Evolutionary conservation across 1,140 invertebrate genomes (phyloP).

Genomic region (Drosophila sechellia): DNA sequence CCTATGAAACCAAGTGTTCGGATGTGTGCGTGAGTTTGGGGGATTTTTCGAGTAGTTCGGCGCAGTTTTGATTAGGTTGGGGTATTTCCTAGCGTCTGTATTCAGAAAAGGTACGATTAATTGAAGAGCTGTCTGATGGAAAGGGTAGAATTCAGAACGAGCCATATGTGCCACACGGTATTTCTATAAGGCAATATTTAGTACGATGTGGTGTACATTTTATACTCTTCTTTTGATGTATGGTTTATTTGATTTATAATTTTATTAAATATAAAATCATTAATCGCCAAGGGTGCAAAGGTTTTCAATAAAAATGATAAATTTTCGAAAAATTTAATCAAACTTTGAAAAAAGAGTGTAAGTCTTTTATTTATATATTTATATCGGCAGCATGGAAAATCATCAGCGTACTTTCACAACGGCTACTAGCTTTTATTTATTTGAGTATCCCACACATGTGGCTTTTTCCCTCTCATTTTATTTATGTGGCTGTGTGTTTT

Average conservation of each 20-base stretch:
- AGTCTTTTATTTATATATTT: no score
- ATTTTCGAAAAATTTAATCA: no score
- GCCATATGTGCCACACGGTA: constrained; percentile 3
- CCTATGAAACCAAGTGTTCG: constrained; percentile 32
- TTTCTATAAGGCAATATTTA: constrained; percentile 22
- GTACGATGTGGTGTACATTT: no score
- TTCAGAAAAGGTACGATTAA: constrained; percentile 81
- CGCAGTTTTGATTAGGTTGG: constrained; percentile 56
- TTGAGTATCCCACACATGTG: constrained; percentile 25
- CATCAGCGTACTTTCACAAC: neutral
- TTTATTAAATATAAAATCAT: no score
- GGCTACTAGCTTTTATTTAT: constrained; percentile 69
- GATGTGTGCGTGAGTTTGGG: constrained; percentile 1
- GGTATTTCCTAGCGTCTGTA: constrained; percentile 12
- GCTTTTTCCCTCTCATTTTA: no score
- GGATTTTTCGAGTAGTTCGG: constrained; percentile 62
- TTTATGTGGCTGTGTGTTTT: constrained; percentile 42
- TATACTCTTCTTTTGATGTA: no score
- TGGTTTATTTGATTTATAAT: no score
- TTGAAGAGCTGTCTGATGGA: constrained; percentile 56
- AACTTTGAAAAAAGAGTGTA: no score
- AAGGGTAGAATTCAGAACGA: constrained; percentile 4
- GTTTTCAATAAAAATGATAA: no score
- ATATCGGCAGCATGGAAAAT: neutral
- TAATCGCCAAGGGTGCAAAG: no score